phyloP scores from a whole-genome alignment of 1,140 invertebrate genomes.

The Euura saliciscinereae region DNA sequence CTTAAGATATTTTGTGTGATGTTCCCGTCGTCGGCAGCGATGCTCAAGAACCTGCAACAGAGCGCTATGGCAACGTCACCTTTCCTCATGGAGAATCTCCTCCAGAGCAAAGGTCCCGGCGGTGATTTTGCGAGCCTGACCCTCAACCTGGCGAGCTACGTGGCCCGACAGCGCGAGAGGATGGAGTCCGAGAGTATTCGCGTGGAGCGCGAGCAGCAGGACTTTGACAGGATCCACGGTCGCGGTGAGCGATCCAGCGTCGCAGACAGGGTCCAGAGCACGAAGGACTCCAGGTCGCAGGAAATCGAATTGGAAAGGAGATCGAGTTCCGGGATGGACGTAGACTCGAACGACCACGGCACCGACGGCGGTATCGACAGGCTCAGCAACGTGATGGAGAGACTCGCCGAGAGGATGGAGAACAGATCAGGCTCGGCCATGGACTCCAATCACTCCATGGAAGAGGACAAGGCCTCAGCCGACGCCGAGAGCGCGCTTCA shows the following conservation, averaged over 20 bases:
- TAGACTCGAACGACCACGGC: slow-evolving; percentile 8
- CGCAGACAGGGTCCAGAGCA: background rate
- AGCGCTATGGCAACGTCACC: slow-evolving; percentile 57
- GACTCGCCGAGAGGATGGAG: slow-evolving; percentile 51
- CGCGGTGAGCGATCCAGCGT: background rate
- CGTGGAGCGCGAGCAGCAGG: slow-evolving; percentile 29
- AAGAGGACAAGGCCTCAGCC: slow-evolving; percentile 43
- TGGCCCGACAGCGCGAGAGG: slow-evolving; percentile 50
- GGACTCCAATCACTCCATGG: slow-evolving; percentile 52
- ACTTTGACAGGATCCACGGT: slow-evolving; percentile 6
- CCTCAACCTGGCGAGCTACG: slow-evolving; percentile 52
- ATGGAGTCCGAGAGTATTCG: slow-evolving; percentile 39
- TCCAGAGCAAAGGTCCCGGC: slow-evolving; percentile 54
- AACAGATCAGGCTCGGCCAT: slow-evolving; percentile 48
- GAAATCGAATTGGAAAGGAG: background rate
- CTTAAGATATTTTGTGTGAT: slow-evolving; percentile 26
- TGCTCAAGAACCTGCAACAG: slow-evolving; percentile 57
- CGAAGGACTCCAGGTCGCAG: slow-evolving; percentile 4
- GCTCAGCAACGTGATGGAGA: slow-evolving; percentile 39
- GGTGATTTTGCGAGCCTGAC: slow-evolving; percentile 53
- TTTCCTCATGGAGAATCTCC: slow-evolving; percentile 63
- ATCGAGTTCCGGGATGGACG: slow-evolving; percentile 7
- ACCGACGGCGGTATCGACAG: slow-evolving; percentile 12
- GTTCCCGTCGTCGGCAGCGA: slow-evolving; percentile 56
- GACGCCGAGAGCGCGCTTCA: slow-evolving; percentile 43